Conservation (phyloP, 2,797 vertebrate species). For the Arnoldichthys spilopterus region DNA sequence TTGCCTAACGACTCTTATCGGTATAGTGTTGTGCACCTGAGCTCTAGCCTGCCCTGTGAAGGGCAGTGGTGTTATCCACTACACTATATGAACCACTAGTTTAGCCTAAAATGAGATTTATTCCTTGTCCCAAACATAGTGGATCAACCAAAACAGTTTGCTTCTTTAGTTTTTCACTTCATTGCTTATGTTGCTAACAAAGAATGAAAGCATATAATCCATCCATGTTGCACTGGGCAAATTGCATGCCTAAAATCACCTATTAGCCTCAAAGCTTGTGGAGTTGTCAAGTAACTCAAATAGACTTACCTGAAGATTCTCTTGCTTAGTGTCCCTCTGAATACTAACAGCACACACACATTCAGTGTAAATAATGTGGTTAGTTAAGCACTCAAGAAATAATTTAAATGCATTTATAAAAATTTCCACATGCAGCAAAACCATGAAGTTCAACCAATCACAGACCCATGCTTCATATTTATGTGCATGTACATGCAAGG, state of each 20-base stretch:
- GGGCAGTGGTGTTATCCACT: too few relatives aligned
- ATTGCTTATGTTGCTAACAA: not conserved
- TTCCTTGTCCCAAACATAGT: not conserved
- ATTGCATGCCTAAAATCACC: not conserved
- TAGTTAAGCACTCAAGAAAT: not conserved
- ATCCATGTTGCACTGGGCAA: not conserved
- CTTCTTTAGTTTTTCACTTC: not conserved
- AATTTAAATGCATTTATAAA: conserved; percentile 20
- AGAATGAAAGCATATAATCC: not conserved
- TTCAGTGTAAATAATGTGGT: not conserved
- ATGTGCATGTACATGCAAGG: not conserved
- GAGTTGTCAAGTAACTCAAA: not conserved
- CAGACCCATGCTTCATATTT: not conserved
- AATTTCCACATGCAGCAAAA: conserved; percentile 14
- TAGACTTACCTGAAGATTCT: not conserved
- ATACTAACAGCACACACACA: conserved; percentile 13
- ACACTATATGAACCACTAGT: too few relatives aligned
- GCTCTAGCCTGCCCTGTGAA: too few relatives aligned
- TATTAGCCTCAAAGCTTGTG: not conserved
- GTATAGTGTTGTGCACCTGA: too few relatives aligned
- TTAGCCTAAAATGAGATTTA: not conserved
- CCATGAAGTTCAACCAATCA: not conserved
- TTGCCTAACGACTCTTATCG: too few relatives aligned
- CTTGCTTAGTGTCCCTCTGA: not conserved
- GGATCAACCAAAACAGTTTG: not conserved